phyloP scores from a whole-genome alignment of 2,797 vertebrate genomes.

The Natrix natrix region DNA sequence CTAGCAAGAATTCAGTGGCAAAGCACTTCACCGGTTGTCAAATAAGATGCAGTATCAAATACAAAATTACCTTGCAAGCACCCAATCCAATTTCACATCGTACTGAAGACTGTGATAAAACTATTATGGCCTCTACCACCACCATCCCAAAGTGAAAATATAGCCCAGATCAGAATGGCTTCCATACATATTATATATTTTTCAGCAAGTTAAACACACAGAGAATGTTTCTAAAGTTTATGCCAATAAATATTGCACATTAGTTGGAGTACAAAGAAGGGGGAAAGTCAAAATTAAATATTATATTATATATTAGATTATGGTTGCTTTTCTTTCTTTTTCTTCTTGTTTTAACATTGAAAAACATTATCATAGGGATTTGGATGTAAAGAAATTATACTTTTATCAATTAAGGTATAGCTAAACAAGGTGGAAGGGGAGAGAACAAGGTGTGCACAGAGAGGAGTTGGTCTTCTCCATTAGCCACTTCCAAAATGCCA shows the following conservation, averaged over 20 bases:
- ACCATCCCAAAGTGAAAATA: not conserved
- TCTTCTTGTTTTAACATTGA: not conserved
- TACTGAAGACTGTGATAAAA: not conserved
- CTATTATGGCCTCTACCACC: not conserved
- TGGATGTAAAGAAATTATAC: not conserved
- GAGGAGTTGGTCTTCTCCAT: not conserved
- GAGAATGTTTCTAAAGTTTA: not conserved
- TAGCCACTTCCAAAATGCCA: not conserved
- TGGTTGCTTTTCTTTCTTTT: not conserved
- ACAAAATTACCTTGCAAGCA: not conserved
- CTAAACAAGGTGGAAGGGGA: not conserved
- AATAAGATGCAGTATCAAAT: not conserved
- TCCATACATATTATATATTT: not conserved
- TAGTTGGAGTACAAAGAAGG: not conserved
- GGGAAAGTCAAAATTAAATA: not conserved
- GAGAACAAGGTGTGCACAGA: not conserved
- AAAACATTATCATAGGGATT: not conserved
- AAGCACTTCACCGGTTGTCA: not conserved
- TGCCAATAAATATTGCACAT: not conserved
- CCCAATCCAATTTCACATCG: not conserved
- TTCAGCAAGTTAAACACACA: not conserved
- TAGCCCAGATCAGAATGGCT: not conserved
- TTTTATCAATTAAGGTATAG: not conserved
- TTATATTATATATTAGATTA: not conserved
- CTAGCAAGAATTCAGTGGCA: slow-evolving; percentile 12